Percentiles rank a stretch among this genome's conserved stretches.
Conservation (phyloP, 2,888 invertebrate species). For the Gastrophysa polygoni region DNA sequence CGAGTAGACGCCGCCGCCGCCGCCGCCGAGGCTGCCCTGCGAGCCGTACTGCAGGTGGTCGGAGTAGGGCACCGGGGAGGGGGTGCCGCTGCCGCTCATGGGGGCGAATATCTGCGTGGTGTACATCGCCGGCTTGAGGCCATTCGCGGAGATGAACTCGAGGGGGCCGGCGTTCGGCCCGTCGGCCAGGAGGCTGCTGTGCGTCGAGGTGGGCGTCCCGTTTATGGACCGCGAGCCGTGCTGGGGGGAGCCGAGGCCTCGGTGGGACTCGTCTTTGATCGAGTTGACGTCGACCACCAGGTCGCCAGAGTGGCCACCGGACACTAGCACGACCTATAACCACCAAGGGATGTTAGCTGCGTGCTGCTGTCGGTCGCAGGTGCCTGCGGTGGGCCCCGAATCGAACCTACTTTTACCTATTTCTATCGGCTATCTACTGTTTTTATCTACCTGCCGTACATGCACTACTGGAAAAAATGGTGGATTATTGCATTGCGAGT, state of each 20-base stretch:
- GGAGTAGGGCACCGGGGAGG: conserved; percentile 67
- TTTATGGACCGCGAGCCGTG: conserved; percentile 71
- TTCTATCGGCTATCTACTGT: not conserved
- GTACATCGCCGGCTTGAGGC: conserved; percentile 67
- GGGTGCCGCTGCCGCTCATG: conserved; percentile 65
- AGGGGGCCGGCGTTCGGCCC: conserved; percentile 58
- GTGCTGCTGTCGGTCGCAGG: not conserved
- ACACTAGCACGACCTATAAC: conserved; percentile 61
- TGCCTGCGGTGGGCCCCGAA: conserved; percentile 46
- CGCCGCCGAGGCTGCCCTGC: conserved; percentile 56
- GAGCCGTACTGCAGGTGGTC: conserved; percentile 48
- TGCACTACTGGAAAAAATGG: conserved; percentile 26
- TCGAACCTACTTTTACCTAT: conserved; percentile 42
- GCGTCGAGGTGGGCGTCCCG: conserved; percentile 71
- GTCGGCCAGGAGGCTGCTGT: conserved; percentile 67
- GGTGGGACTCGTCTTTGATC: conserved; percentile 66
- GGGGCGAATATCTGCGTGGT: conserved; percentile 73
- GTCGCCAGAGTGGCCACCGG: conserved; percentile 55
- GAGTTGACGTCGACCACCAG: conserved; percentile 62
- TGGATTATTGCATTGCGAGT: too few species aligned
- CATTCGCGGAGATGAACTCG: conserved; percentile 60
- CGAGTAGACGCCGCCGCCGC: conserved; percentile 59
- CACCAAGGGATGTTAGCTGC: conserved; percentile 41
- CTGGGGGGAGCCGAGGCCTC: conserved; percentile 68
- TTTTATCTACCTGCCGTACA: conserved; percentile 26